Percentiles rank a stretch among this genome's conserved stretches.
phyloP scores from a whole-genome alignment of 2,113 vertebrate species.

The Protomyctophum bolini region DNA sequence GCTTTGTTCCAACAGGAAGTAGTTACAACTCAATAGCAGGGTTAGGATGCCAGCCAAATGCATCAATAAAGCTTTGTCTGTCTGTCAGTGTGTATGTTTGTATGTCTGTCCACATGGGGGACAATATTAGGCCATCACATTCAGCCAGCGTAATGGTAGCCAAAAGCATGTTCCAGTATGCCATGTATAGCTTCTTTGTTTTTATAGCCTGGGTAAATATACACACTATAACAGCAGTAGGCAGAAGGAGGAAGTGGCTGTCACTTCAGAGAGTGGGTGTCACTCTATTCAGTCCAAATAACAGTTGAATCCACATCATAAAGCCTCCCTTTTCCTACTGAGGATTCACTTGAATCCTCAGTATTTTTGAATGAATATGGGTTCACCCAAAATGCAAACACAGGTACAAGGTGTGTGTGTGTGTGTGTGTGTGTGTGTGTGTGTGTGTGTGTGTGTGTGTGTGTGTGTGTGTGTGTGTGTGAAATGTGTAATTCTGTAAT shows the following conservation, averaged over 20 bases:
- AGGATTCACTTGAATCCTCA: conserved; percentile 18
- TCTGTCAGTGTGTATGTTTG: neutral
- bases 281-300: conserved; percentile 33
- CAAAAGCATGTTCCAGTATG: conserved; percentile 44
- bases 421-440: conserved; percentile 5
- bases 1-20: conserved; percentile 63
- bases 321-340: conserved; percentile 21
- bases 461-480: no score
- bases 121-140: conserved; percentile 19
- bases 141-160: neutral
- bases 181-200: conserved; percentile 15
- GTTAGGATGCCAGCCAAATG: conserved; percentile 54
- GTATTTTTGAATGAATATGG: conserved; percentile 26
- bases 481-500: no score
- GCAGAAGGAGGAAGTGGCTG: conserved; percentile 6
- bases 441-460: neutral
- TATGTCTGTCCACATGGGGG: neutral
- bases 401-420: neutral
- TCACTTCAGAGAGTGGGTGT: conserved; percentile 18
- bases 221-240: neutral
- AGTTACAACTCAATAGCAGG: conserved; percentile 51
- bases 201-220: conserved; percentile 13
- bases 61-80: conserved; percentile 44
- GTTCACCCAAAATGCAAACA: conserved; percentile 18
- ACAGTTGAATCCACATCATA: conserved; percentile 19